Percentiles rank a stretch among this genome's conserved stretches.
Evolutionary conservation across 2,113 vertebrate genomes (phyloP).

Genomic region (Excalfactoria chinensis): DNA sequence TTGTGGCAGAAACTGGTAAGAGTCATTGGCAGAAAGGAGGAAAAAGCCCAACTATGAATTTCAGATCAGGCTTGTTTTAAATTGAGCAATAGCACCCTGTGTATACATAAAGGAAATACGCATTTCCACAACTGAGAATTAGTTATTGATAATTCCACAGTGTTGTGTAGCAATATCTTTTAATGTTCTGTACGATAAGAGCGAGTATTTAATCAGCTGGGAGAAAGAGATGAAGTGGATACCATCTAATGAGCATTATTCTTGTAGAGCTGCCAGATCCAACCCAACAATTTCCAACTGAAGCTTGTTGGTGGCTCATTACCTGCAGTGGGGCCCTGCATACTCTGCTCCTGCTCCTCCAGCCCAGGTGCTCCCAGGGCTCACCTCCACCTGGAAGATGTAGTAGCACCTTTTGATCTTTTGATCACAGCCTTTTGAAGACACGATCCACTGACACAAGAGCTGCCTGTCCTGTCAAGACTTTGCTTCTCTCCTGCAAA

Average conservation of each 20-base stretch:
- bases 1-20: background rate
- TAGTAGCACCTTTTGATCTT: background rate
- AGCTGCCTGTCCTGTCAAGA: background rate
- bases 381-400: background rate
- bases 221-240: background rate
- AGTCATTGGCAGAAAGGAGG: background rate
- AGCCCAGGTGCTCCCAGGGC: background rate
- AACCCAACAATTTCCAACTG: slow-evolving; percentile 1
- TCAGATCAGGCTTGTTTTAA: slow-evolving; percentile 4
- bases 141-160: slow-evolving; percentile 49
- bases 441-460: background rate
- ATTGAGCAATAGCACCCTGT: slow-evolving; percentile 28
- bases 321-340: rapidly evolving
- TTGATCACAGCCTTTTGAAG: background rate
- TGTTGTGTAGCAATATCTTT: slow-evolving; percentile 33
- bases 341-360: background rate
- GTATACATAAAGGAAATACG: background rate
- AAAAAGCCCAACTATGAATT: background rate
- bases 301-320: background rate
- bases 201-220: slow-evolving; percentile 9
- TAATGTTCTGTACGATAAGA: slow-evolving; percentile 41
- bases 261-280: slow-evolving; percentile 26
- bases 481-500: background rate
- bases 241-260: background rate
- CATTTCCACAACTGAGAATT: background rate